These are phyloP conservation scores for Sternotherus odoratus DNA, from an alignment of 2,797 vertebrate genomes.

Conservation along the genomic window DNA sequence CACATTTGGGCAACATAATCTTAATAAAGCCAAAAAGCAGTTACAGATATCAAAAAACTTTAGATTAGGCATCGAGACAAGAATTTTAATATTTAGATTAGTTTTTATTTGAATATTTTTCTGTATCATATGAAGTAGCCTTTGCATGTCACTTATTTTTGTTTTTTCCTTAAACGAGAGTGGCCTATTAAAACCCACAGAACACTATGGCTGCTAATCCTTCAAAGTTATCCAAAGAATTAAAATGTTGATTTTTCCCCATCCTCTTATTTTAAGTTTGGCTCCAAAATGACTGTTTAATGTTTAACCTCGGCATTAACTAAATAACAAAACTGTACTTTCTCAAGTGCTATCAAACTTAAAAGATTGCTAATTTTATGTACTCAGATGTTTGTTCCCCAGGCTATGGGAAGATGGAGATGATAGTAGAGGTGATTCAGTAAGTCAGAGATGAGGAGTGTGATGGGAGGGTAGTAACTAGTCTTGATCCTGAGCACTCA, in stretches of 20 bases:
- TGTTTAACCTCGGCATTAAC: neutral
- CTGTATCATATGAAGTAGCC: neutral
- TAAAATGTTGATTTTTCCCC: neutral
- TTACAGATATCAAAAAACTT: neutral
- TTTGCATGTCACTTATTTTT: neutral
- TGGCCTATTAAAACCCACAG: neutral
- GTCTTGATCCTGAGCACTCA: neutral
- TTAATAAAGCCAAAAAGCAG: neutral
- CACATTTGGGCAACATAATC: neutral
- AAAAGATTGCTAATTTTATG: neutral
- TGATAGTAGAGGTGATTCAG: rapidly evolving
- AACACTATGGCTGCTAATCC: neutral
- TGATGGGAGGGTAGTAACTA: neutral
- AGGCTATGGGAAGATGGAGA: rapidly evolving
- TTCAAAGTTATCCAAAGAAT: neutral
- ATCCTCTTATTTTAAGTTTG: neutral
- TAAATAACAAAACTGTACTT: neutral
- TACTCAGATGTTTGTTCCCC: neutral
- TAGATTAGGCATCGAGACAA: neutral
- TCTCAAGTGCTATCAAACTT: neutral
- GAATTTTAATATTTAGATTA: neutral
- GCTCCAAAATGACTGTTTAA: neutral
- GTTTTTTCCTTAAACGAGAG: neutral
- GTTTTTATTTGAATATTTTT: neutral
- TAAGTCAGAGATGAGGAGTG: rapidly evolving